phyloP scores from a whole-genome alignment of 1,140 invertebrate genomes.

The Melanaphis sacchari region DNA sequence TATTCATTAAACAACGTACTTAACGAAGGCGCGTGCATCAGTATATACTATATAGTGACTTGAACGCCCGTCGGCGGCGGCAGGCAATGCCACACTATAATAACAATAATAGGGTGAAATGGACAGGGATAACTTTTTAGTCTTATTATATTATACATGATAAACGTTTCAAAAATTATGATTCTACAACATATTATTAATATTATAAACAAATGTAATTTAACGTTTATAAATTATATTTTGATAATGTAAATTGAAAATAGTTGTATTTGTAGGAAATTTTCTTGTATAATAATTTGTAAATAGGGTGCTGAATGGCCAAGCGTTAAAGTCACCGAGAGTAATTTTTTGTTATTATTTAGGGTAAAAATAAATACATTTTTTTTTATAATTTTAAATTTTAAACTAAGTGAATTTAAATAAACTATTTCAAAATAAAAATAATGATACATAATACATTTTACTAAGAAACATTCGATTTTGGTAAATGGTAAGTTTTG shows the following conservation, averaged over 20 bases:
- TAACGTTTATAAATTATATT: not conserved
- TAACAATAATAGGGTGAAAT: not conserved
- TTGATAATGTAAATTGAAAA: not conserved
- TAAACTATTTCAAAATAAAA: not conserved
- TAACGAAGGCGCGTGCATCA: slow-evolving; percentile 49
- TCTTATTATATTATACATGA: not conserved
- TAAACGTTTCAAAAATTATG: slow-evolving; percentile 4
- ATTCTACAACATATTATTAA: slow-evolving; percentile 23
- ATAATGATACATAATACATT: not conserved
- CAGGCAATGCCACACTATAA: not conserved
- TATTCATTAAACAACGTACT: slow-evolving; percentile 53
- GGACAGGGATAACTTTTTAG: slow-evolving; percentile 8
- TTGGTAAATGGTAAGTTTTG: not conserved
- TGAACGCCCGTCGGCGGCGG: slow-evolving; percentile 39
- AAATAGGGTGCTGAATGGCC: not conserved
- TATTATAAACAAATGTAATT: not conserved
- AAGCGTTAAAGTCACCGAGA: not conserved
- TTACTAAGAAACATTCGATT: not conserved
- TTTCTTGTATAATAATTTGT: not conserved
- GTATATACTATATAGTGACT: slow-evolving; percentile 12
- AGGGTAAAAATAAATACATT: too few species aligned
- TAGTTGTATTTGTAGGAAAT: not conserved
- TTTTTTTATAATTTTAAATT: too few species aligned
- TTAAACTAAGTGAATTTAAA: too few species aligned
- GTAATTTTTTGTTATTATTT: not conserved